Evolutionary conservation across 2,797 vertebrate genomes (phyloP), one percentile per base, ranked within the genome.

Genomic region (Enteromius radiatus): DNA sequence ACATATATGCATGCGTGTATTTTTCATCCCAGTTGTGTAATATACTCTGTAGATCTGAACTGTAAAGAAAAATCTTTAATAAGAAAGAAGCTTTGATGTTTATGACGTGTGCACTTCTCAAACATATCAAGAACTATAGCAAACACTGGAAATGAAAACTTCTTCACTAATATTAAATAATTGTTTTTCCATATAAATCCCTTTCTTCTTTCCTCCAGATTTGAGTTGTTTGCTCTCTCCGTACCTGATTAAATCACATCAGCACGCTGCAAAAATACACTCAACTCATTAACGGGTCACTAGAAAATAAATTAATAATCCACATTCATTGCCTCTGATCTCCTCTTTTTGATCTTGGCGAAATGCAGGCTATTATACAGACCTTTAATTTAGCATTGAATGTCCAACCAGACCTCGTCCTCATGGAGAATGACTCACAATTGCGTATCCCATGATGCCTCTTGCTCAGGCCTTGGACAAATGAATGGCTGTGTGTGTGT

Each of bases 301-400:
- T 79, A 65, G 21, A 49, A 36, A 74, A 75, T 59, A 75, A 75
- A 67, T 85, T 61, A 45, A 45, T 64, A 71, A 88, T 70, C 28
- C 28, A 6, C 31, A 59, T 38, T 41, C 31, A 26, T 73, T 78
- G 59, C 68, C 76, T 86, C 84, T 86, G 83, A 89, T 82, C 82
- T 64, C 73, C 43, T 36, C 11, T 14, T 76, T 71, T 76, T 84
- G 28, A 81, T 78, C 64, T 74, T 23, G 4, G 23, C 76, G 68
- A 28, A 63, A 43, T 69, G 14, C 11, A 38, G 28, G n/a, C 70
- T 68, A 67, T 71, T 81, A 80, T 77, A 78, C 49, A 70, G 76
- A 78, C 63, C 71, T 86, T 84, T 81, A 63, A 86, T 87, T 77
- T 82, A 43, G 47, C 63, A 70, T 74, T 80, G 73, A 75, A 86